Evolutionary conservation across 2,797 vertebrate species (phyloP).

Genomic region (Thalassophryne amazonica): DNA sequence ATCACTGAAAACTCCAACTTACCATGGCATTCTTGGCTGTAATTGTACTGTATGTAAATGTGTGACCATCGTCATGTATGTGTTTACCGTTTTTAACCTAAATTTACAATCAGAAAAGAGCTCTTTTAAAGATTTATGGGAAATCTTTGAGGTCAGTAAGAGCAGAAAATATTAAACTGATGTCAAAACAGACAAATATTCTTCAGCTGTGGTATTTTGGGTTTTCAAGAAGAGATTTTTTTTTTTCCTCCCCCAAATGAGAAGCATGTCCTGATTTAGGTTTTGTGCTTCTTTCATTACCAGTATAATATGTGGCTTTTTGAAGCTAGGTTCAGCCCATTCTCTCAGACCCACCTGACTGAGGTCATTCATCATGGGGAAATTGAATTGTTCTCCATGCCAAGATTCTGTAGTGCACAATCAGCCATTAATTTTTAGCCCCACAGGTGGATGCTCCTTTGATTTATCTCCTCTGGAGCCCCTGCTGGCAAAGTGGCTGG

Average conservation of each 20-base stretch:
- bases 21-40: too few relatives aligned
- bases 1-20: too few relatives aligned
- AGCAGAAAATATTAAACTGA: neutral
- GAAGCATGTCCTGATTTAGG: conserved; percentile 15
- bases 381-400: conserved; percentile 75
- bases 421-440: conserved; percentile 66
- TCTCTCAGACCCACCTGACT: conserved; percentile 53
- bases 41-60: too few relatives aligned
- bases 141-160: neutral
- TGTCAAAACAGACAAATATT: too few relatives aligned
- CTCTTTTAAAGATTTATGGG: neutral
- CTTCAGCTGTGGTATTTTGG: too few relatives aligned
- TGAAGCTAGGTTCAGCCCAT: conserved; percentile 22
- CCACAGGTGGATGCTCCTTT: conserved; percentile 68
- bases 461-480: conserved; percentile 68
- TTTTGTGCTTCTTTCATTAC: conserved; percentile 21
- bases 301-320: conserved; percentile 15
- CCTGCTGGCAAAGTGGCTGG: conserved; percentile 58
- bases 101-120: neutral
- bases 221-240: too few relatives aligned
- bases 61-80: too few relatives aligned
- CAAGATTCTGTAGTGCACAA: conserved; percentile 64
- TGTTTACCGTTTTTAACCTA: neutral
- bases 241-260: conserved; percentile 1
- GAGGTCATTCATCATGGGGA: conserved; percentile 69